Base-by-base conservation (phyloP, 2,113 vertebrate genomes). In the Lamprotornis superbus region DNA sequence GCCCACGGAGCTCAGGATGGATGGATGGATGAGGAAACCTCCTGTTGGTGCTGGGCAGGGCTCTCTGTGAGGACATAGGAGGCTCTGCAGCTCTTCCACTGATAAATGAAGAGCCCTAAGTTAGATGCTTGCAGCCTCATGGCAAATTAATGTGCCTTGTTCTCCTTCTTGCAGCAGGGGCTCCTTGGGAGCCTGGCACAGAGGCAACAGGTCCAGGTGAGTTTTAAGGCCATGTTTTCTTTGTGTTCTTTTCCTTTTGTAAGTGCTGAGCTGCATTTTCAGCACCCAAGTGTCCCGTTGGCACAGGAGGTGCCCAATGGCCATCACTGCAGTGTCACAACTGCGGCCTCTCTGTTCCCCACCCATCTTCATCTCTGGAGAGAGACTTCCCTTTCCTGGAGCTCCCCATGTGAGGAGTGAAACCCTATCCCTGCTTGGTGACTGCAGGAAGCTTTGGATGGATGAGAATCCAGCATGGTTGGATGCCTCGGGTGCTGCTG, bases 1-100 rank as follows among this genome's bases (percentile, higher is more conserved):
- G 47, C 69, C 61, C 3, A 0, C 9, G 60, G 57, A 74, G 59
- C 87, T 79, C 0, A 0, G 22, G 47, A 49, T 25, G 44, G 27
- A 10, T 47, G 77, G 31, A n/a, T 7, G 15, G 44, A 12, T 24
- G 39, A 23, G 63, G 52, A 61, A 42, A 27, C 46, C 55, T 69
- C 55, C 64, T 55, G 40, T 3, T 70, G 47, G 22, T 3, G 15
- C 64, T 42, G 1, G 28, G 12, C 31, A 44, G 42, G 15, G 15
- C 40, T 86, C 52, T 86, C 35, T 44, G 49, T 9, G 69, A 52
- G 52, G 31, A 61, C 5, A 16, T 0, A 8, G 35, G 50, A 76
- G 31, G 46, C 28, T 93, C 81, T 88, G 73, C 70, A 82, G 82
- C 49, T 90, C 37, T 75, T 63, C 33, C 60, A 63, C 24, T 35